These are phyloP conservation scores for Esox masquinongy DNA, from an alignment of 2,797 vertebrate genomes.

Conservation along the genomic window DNA sequence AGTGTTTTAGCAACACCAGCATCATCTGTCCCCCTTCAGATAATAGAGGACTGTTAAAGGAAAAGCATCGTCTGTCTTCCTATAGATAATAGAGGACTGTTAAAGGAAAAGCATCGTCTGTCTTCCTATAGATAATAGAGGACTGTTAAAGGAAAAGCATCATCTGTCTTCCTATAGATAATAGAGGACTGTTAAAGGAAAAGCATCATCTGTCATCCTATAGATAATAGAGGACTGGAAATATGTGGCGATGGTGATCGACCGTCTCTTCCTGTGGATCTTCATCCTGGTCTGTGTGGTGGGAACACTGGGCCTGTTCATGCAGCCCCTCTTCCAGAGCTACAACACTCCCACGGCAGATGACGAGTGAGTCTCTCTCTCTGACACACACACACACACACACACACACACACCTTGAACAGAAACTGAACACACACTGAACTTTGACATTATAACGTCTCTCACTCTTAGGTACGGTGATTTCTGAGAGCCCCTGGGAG, in stretches of 20 bases:
- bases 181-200: no score
- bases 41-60: no score
- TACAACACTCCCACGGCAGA: conserved; percentile 73
- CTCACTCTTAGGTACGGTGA: conserved; percentile 57
- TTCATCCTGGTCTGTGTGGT: conserved; percentile 81
- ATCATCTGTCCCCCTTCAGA: no score
- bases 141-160: no score
- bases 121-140: no score
- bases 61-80: no score
- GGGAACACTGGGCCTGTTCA: conserved; percentile 81
- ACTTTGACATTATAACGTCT: neutral
- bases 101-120: no score
- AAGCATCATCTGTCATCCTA: neutral
- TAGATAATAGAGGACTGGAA: conserved; percentile 85
- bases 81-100: no score
- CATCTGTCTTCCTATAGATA: neutral
- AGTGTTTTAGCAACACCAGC: no score
- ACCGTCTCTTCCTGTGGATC: conserved; percentile 83
- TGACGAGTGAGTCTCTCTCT: conserved; percentile 56
- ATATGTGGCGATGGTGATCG: conserved; percentile 84
- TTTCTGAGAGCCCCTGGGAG: conserved; percentile 51
- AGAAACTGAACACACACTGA: conserved; percentile 6
- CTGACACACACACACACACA: conserved; percentile 2
- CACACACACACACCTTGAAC: conserved; percentile 9
- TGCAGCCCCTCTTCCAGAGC: conserved; percentile 82